phyloP scores from a whole-genome alignment of 2,113 vertebrate species.

The Otolemur garnettii region DNA sequence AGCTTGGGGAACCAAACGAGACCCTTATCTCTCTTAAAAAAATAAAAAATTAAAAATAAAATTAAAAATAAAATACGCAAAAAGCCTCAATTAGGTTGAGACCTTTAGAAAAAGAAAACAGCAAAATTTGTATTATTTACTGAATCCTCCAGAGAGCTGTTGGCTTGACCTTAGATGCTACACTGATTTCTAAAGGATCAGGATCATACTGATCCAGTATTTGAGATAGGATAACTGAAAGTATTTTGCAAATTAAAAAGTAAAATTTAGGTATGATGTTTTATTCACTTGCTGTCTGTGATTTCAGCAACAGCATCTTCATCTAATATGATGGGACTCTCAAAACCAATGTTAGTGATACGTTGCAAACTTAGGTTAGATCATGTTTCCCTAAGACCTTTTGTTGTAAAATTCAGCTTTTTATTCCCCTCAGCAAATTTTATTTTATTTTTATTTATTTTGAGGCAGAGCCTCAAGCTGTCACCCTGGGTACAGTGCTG shows the following conservation, averaged over 20 bases:
- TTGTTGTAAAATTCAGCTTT: conserved; percentile 42
- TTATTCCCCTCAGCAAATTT: neutral
- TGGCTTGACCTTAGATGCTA: conserved; percentile 1
- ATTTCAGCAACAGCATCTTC: neutral
- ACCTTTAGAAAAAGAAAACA: conserved; percentile 38
- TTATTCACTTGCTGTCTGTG: neutral
- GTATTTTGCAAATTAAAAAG: conserved; percentile 32
- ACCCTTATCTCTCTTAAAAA: too few relatives aligned
- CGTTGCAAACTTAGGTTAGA: neutral
- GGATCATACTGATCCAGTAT: neutral
- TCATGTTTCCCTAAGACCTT: conserved; percentile 3
- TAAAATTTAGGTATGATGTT: conserved; percentile 22
- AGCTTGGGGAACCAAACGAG: too few relatives aligned
- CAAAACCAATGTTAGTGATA: conserved; percentile 17
- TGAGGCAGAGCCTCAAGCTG: too few relatives aligned
- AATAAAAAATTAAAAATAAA: too few relatives aligned
- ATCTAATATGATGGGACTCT: neutral
- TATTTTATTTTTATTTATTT: neutral
- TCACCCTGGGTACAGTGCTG: too few relatives aligned
- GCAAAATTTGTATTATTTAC: conserved; percentile 36
- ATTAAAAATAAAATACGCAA: neutral
- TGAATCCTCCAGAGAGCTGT: neutral
- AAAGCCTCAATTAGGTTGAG: neutral
- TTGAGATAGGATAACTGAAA: conserved; percentile 39
- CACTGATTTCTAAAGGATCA: conserved; percentile 10